phyloP scores from a whole-genome alignment of 2,888 invertebrate species.

The Xanthia togata region DNA sequence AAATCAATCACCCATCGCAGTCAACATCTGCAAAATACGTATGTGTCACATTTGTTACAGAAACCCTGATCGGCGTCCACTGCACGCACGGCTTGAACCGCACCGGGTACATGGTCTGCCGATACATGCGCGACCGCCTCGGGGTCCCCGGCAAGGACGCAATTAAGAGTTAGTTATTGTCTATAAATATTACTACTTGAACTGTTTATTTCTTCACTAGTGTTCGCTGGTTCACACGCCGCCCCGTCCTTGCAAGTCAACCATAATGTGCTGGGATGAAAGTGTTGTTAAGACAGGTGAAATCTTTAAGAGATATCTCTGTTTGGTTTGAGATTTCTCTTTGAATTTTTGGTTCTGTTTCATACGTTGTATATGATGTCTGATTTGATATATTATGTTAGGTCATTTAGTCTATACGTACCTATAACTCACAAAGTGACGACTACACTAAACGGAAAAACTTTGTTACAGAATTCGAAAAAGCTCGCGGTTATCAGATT shows the following conservation, averaged over 20 bases:
- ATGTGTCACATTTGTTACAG: conserved; percentile 85
- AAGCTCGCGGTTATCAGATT: conserved; percentile 92
- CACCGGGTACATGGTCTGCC: conserved; percentile 94
- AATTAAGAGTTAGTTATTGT: conserved; percentile 89
- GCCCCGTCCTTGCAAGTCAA: conserved; percentile 34
- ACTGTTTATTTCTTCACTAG: conserved; percentile 63
- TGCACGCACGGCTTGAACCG: conserved; percentile 96
- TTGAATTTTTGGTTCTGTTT: background rate
- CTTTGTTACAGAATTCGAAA: conserved; percentile 90
- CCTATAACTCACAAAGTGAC: background rate
- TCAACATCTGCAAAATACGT: conserved; percentile 10
- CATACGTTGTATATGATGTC: background rate
- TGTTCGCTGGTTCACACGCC: conserved; percentile 56
- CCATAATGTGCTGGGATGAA: conserved; percentile 33
- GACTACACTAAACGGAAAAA: background rate
- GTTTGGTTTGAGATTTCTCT: background rate
- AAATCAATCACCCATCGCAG: background rate
- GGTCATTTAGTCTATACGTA: background rate
- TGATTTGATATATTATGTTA: background rate
- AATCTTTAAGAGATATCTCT: conserved; percentile 2
- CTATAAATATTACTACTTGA: conserved; percentile 60
- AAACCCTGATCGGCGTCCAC: conserved; percentile 94
- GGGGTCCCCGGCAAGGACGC: conserved; percentile 89
- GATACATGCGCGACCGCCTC: conserved; percentile 92
- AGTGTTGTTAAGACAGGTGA: conserved; percentile 26